These are phyloP conservation scores for Sterna hirundo DNA, from an alignment of 2,113 vertebrate genomes.

Conservation along the genomic window DNA sequence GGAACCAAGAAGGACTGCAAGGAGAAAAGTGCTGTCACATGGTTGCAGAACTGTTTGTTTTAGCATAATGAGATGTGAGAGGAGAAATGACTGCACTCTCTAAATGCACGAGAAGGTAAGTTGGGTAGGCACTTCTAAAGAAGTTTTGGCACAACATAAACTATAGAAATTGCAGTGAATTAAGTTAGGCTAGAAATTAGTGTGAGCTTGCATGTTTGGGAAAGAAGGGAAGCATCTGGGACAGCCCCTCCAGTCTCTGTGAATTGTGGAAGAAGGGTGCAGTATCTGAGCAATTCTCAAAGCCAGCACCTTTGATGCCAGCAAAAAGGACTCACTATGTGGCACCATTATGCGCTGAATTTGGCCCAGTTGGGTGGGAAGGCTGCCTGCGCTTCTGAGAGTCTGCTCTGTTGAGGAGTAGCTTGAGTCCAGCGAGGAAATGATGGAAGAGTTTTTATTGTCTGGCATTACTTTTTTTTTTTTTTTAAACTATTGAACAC, in stretches of 20 bases:
- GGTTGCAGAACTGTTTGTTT: background rate
- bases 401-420: background rate
- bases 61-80: background rate
- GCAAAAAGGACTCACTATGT: fast-evolving
- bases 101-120: background rate
- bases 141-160: background rate
- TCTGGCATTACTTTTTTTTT: background rate
- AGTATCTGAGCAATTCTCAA: background rate
- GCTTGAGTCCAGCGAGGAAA: background rate
- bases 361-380: background rate
- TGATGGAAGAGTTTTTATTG: background rate
- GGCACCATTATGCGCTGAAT: background rate
- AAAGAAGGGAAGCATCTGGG: background rate
- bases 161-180: background rate
- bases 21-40: fast-evolving
- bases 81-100: background rate
- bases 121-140: background rate
- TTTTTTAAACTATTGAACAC: background rate
- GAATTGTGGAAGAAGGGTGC: background rate
- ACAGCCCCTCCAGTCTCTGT: background rate
- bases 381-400: background rate
- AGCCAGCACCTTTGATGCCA: background rate
- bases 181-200: background rate
- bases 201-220: background rate
- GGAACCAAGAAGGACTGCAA: background rate